Evolutionary conservation across 2,888 invertebrate species (phyloP).

Genomic region (Punctoribates punctum): DNA sequence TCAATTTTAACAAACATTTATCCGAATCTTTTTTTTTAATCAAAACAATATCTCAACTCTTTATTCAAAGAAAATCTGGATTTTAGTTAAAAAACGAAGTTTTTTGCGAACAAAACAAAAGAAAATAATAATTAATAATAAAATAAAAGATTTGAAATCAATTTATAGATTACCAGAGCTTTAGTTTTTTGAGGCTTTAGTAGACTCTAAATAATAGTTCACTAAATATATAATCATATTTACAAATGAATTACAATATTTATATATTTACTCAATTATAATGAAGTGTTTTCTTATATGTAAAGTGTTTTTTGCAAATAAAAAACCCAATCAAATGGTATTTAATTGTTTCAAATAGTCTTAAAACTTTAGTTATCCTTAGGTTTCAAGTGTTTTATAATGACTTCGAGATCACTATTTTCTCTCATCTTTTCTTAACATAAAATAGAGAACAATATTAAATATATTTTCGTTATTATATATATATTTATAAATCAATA

Average conservation of each 20-base stretch:
- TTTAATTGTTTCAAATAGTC: background rate
- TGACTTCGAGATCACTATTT: constrained; percentile 27
- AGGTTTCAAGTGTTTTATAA: background rate
- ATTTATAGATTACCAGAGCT: no score
- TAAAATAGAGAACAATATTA: constrained; percentile 19
- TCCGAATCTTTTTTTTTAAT: no score
- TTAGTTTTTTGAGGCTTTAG: no score
- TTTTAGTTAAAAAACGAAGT: no score
- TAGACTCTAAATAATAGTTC: no score
- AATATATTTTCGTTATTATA: constrained; percentile 10
- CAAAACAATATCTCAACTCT: no score
- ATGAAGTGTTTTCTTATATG: background rate
- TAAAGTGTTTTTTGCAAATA: background rate
- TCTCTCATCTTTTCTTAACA: constrained; percentile 7
- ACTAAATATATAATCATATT: background rate
- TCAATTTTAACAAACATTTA: no score
- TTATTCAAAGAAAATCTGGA: no score
- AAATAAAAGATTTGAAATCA: no score
- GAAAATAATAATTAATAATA: no score
- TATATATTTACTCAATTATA: background rate
- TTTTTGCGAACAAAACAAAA: no score
- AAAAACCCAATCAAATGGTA: background rate
- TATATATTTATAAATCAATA: constrained; percentile 6
- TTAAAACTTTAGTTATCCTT: background rate
- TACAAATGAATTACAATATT: background rate